Percentiles rank a stretch among this genome's conserved stretches.
phyloP scores from a whole-genome alignment of 2,113 vertebrate species.

The Cinclus cinclus region DNA sequence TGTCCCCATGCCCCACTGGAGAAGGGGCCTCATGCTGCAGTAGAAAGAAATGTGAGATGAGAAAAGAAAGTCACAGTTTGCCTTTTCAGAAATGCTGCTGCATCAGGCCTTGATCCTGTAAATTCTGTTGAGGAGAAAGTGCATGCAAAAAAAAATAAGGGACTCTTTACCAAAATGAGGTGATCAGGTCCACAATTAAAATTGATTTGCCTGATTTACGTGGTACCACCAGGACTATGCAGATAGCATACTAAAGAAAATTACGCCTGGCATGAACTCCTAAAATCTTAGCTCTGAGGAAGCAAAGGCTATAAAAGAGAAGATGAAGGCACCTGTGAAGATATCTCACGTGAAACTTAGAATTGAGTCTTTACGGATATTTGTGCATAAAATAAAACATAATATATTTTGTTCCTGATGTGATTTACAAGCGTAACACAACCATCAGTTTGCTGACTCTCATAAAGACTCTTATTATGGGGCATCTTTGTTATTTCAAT shows the following conservation, averaged over 20 bases:
- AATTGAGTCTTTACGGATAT: neutral
- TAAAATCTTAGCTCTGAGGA: neutral
- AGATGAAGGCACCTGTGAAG: neutral
- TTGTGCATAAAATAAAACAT: neutral
- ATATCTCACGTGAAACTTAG: neutral
- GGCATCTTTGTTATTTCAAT: neutral
- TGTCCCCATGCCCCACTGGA: neutral
- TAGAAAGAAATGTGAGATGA: neutral
- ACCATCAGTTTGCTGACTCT: neutral
- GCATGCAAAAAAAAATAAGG: neutral
- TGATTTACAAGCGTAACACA: neutral
- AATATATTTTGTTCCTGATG: neutral
- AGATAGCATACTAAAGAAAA: neutral
- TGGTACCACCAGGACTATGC: neutral
- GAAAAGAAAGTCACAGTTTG: neutral
- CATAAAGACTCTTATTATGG: neutral
- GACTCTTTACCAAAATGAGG: neutral
- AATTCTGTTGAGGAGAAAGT: neutral
- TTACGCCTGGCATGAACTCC: neutral
- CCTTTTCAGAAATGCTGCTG: neutral
- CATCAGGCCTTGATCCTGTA: neutral
- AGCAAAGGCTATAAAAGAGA: neutral
- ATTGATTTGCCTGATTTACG: neutral
- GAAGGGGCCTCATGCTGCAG: neutral
- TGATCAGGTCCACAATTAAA: neutral